phyloP scores from a whole-genome alignment of 2,113 vertebrate species.

The Gadus chalcogrammus region DNA sequence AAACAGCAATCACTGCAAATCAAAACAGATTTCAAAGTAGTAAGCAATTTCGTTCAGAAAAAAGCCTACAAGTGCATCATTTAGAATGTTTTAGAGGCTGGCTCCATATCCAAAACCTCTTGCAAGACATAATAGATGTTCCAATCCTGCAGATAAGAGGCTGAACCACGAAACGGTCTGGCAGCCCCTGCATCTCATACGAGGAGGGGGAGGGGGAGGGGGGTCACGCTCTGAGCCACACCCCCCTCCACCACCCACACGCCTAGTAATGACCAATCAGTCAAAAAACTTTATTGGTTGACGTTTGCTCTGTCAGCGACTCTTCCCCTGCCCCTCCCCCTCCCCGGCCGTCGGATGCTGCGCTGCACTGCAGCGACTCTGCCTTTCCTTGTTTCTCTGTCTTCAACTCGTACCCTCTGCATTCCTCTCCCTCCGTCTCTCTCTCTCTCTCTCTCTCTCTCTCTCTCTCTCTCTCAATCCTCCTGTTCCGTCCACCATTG shows the following conservation, averaged over 20 bases:
- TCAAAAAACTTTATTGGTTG: slow-evolving; percentile 56
- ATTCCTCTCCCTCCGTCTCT: slow-evolving; percentile 3
- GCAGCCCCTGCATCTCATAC: too few relatives aligned
- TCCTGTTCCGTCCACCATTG: not conserved
- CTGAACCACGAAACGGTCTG: too few relatives aligned
- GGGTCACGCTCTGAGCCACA: not conserved
- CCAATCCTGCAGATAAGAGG: too few relatives aligned
- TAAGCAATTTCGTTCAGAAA: too few relatives aligned
- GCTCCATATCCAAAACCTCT: too few relatives aligned
- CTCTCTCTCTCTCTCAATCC: slow-evolving; percentile 7
- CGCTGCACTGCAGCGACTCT: slow-evolving; percentile 18
- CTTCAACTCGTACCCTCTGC: not conserved
- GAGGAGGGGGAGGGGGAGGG: not conserved
- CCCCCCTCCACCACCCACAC: slow-evolving; percentile 17
- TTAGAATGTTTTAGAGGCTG: too few relatives aligned
- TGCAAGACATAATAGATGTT: too few relatives aligned
- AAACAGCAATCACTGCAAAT: too few relatives aligned
- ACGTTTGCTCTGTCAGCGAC: slow-evolving; percentile 51
- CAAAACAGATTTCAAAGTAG: too few relatives aligned
- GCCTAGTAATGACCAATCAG: slow-evolving; percentile 62
- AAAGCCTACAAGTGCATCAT: too few relatives aligned
- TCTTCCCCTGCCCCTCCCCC: slow-evolving; percentile 26
- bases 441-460: too few relatives aligned
- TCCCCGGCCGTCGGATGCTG: slow-evolving; percentile 5
- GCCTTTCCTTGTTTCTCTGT: slow-evolving; percentile 17